These are phyloP conservation scores for Galbula dea DNA, from an alignment of 2,113 vertebrate species.

Conservation along the genomic window DNA sequence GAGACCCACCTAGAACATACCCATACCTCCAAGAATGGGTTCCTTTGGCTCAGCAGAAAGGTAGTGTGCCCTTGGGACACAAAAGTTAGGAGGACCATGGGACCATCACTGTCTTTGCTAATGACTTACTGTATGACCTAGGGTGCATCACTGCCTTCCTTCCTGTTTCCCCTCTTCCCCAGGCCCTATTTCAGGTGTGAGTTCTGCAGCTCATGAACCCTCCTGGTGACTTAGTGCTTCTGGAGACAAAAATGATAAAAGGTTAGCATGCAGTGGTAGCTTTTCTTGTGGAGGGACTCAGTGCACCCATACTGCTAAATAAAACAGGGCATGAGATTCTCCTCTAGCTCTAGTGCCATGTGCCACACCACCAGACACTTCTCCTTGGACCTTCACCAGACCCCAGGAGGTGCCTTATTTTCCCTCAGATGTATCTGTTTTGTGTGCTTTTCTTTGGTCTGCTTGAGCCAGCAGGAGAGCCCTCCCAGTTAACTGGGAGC, in stretches of 20 bases:
- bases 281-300: not conserved
- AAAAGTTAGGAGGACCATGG: not conserved
- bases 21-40: not conserved
- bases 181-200: not conserved
- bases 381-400: not conserved
- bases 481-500: too few species aligned
- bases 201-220: not conserved
- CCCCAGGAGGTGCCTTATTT: not conserved
- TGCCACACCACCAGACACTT: not conserved
- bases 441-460: not conserved
- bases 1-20: not conserved
- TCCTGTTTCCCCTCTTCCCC: not conserved
- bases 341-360: not conserved
- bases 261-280: not conserved
- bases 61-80: not conserved
- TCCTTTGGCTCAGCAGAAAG: not conserved
- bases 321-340: not conserved
- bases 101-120: not conserved
- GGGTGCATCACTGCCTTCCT: not conserved
- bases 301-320: not conserved
- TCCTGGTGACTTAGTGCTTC: not conserved
- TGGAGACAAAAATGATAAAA: not conserved
- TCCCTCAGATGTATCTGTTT: not conserved
- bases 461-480: not conserved
- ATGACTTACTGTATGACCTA: not conserved